phyloP scores from a whole-genome alignment of 2,113 vertebrate species.

The Sciurus niger region DNA sequence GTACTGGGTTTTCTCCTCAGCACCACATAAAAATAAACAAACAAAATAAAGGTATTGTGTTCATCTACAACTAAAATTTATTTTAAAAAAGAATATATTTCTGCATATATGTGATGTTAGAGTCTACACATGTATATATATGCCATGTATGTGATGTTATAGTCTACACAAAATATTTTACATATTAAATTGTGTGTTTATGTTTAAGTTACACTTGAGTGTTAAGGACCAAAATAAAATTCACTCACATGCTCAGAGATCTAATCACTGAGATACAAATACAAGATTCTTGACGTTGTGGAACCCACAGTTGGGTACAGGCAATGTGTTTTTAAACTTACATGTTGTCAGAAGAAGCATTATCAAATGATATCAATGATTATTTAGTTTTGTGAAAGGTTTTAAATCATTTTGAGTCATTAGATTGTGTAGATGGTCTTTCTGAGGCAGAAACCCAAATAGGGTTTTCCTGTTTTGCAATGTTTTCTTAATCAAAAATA shows the following conservation, averaged over 20 bases:
- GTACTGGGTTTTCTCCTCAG: no score
- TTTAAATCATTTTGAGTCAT: constrained; percentile 43
- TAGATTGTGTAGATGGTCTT: constrained; percentile 6
- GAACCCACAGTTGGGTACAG: neutral
- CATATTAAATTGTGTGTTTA: neutral
- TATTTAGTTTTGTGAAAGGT: constrained; percentile 5
- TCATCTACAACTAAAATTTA: no score
- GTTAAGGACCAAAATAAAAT: constrained; percentile 57
- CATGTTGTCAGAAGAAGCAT: constrained; percentile 21
- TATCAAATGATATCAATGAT: neutral
- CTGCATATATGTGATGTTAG: neutral
- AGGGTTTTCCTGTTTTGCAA: neutral
- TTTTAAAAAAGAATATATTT: neutral
- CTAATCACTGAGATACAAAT: constrained; percentile 32
- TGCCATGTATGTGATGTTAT: neutral
- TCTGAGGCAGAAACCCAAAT: constrained; percentile 44
- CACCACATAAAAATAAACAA: no score
- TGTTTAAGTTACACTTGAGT: constrained; percentile 25
- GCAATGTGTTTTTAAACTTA: neutral
- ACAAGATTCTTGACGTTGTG: neutral
- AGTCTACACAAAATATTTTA: neutral
- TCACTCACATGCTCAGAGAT: neutral
- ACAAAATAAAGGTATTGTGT: no score
- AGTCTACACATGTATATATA: neutral
- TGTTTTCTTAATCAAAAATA: constrained; percentile 57